These are phyloP conservation scores for Cynopterus brachyotis DNA, from an alignment of 2,113 vertebrate genomes.

Conservation along the genomic window DNA sequence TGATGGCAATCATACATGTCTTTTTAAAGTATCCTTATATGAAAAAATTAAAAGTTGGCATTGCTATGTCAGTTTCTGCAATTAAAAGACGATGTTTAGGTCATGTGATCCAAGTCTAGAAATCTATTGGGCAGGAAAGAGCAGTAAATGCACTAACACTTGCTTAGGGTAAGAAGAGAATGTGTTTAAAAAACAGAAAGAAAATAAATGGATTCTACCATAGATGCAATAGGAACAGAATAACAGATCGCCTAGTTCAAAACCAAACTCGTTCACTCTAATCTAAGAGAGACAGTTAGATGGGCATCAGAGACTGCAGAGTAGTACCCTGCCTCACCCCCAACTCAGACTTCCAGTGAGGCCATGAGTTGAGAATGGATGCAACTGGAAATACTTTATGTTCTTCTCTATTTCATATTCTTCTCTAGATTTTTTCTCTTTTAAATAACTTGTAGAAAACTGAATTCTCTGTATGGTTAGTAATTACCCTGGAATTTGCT, in stretches of 20 bases:
- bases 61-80: not conserved
- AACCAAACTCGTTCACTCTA: not conserved
- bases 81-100: not conserved
- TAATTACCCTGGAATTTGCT: not conserved
- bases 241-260: not conserved
- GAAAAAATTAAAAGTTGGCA: not conserved
- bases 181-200: not conserved
- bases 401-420: not conserved
- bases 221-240: not conserved
- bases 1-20: not conserved
- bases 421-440: not conserved
- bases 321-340: not conserved
- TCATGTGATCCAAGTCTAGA: not conserved
- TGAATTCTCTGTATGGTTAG: not conserved
- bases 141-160: not conserved
- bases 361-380: not conserved
- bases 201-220: not conserved
- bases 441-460: not conserved
- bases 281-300: not conserved
- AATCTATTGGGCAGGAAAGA: not conserved
- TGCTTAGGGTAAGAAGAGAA: not conserved
- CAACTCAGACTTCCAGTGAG: not conserved
- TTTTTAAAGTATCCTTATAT: not conserved
- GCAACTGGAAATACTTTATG: not conserved
- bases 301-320: rapidly evolving